Conservation (phyloP, 2,113 vertebrate species). For the Istiophorus platypterus region DNA sequence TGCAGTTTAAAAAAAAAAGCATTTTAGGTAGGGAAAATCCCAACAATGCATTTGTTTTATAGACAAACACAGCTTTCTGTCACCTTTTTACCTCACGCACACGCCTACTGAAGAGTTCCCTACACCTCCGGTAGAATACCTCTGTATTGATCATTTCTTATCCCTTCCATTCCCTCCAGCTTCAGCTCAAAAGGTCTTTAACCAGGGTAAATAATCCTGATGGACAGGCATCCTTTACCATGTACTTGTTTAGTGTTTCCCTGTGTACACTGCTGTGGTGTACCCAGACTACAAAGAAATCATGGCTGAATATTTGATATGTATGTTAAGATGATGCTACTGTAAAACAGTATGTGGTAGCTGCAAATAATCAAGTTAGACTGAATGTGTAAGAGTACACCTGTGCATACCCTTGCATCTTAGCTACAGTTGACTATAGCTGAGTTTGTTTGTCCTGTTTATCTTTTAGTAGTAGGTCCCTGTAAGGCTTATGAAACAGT, state of each 20-base stretch:
- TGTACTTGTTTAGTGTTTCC: constrained; percentile 45
- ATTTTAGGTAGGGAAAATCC: constrained; percentile 61
- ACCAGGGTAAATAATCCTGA: constrained; percentile 74
- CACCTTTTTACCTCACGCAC: constrained; percentile 77
- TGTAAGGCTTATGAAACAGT: constrained; percentile 35
- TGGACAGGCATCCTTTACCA: constrained; percentile 42
- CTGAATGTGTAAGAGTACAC: constrained; percentile 67
- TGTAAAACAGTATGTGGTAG: constrained; percentile 63
- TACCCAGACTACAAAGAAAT: constrained; percentile 39
- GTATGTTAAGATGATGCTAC: constrained; percentile 53
- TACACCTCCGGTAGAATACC: constrained; percentile 72
- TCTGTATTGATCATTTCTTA: constrained; percentile 66
- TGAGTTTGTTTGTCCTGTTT: constrained; percentile 40
- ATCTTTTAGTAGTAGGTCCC: constrained; percentile 31
- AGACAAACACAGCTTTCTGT: constrained; percentile 70
- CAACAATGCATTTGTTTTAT: constrained; percentile 63
- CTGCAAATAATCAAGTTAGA: constrained; percentile 59
- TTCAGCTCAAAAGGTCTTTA: constrained; percentile 72
- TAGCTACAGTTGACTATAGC: constrained; percentile 38
- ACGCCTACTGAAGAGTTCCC: constrained; percentile 66
- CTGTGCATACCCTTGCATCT: constrained; percentile 43
- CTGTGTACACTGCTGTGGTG: constrained; percentile 39
- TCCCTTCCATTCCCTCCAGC: constrained; percentile 73
- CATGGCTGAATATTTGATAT: constrained; percentile 56
- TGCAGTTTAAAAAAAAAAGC: constrained; percentile 68